These are phyloP conservation scores for Trididemnum nubilum DNA, from an alignment of 23 tunicate genomes.

Conservation along the genomic window DNA sequence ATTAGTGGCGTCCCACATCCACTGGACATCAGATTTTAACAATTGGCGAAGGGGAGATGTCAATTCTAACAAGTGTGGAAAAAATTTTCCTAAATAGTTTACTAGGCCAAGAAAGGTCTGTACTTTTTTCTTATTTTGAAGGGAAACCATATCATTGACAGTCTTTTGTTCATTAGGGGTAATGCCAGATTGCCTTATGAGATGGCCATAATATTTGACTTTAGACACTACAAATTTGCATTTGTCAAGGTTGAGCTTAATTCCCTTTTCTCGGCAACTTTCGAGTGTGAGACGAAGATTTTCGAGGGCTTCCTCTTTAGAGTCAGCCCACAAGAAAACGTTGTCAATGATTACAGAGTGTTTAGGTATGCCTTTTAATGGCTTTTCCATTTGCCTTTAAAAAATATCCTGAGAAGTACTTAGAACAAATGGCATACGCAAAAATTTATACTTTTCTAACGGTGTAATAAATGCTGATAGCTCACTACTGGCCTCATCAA, in stretches of 20 bases:
- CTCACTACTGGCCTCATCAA: background rate
- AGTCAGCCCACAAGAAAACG: background rate
- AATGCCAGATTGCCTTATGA: no score
- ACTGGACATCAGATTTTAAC: background rate
- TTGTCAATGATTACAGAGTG: background rate
- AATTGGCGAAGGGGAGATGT: background rate
- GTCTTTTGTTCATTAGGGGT: background rate
- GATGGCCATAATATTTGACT: no score
- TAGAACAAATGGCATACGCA: background rate
- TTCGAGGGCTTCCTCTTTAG: background rate
- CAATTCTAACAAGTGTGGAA: background rate
- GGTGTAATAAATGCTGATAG: background rate
- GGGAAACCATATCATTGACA: background rate
- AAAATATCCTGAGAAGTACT: background rate
- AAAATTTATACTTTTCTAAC: background rate
- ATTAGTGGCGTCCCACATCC: background rate
- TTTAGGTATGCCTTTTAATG: background rate
- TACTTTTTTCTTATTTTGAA: background rate
- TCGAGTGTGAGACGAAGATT: background rate
- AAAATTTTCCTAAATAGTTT: background rate
- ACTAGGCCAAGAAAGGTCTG: background rate
- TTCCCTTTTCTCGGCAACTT: conserved; percentile 1
- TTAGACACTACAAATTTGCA: background rate
- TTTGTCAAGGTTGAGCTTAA: background rate
- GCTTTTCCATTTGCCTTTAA: background rate